These are phyloP conservation scores for Hoplias malabaricus DNA, from an alignment of 2,113 vertebrate species.

Conservation along the genomic window DNA sequence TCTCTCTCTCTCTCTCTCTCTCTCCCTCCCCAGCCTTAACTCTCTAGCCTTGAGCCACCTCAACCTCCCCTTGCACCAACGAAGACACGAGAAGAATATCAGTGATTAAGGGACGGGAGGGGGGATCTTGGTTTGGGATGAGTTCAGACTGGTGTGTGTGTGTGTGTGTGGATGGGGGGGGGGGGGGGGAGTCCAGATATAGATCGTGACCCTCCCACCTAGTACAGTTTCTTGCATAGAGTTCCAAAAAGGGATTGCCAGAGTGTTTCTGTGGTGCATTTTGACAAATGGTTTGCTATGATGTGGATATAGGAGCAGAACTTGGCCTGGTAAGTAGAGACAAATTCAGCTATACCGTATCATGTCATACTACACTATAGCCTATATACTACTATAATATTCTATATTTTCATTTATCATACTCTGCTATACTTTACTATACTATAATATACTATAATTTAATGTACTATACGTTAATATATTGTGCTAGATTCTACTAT, in stretches of 20 bases:
- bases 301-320: constrained; percentile 45
- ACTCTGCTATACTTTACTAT: no score
- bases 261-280: constrained; percentile 58
- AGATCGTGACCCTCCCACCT: constrained; percentile 87
- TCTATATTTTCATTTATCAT: no score
- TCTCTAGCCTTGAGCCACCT: constrained; percentile 63
- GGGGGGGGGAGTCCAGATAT: constrained; percentile 77
- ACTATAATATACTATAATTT: no score
- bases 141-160: constrained; percentile 50
- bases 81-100: constrained; percentile 69
- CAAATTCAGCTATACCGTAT: constrained; percentile 53
- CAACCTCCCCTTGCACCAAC: constrained; percentile 78
- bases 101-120: constrained; percentile 54
- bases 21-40: constrained; percentile 48
- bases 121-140: constrained; percentile 54
- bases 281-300: constrained; percentile 47
- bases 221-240: constrained; percentile 84
- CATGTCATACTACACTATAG: no score
- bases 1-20: no score
- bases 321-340: constrained; percentile 63
- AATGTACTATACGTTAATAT: no score
- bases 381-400: no score
- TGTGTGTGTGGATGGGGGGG: constrained; percentile 46
- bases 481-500: no score
- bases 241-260: constrained; percentile 75